These are phyloP conservation scores for Drosophila orosa DNA, from an alignment of 1,140 invertebrate species.

Conservation along the genomic window DNA sequence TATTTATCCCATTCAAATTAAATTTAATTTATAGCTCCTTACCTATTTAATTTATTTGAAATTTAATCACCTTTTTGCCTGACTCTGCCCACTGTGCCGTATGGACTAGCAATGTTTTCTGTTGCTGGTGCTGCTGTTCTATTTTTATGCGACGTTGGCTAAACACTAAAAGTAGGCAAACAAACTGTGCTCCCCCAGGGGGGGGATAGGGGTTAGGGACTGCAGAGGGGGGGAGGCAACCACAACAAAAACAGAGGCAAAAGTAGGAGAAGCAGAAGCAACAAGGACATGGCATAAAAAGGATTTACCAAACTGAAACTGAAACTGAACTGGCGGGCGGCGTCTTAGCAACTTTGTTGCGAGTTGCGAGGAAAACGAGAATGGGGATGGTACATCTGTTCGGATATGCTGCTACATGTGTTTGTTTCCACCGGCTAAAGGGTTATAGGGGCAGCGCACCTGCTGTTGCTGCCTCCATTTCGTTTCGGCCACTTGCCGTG, in stretches of 20 bases:
- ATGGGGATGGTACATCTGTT: conserved; percentile 25
- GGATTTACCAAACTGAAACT: conserved; percentile 54
- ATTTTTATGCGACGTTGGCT: conserved; percentile 78
- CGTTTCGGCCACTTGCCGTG: conserved; percentile 45
- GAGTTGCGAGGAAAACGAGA: not conserved
- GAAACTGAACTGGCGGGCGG: conserved; percentile 46
- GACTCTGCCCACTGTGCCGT: conserved; percentile 32
- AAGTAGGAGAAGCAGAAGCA: conserved; percentile 23
- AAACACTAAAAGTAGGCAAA: conserved; percentile 79
- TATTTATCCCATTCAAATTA: not conserved
- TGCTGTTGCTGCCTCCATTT: conserved; percentile 7
- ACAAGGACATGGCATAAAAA: conserved; percentile 55
- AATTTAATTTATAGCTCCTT: not conserved
- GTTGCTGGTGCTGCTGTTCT: conserved; percentile 51
- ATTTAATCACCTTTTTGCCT: not conserved
- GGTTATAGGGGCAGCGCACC: conserved; percentile 3
- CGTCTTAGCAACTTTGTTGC: conserved; percentile 59
- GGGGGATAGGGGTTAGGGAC: no score
- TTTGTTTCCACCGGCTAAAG: conserved; percentile 14
- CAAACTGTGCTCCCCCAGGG: conserved; percentile 40
- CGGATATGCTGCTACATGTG: conserved; percentile 43
- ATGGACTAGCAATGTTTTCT: conserved; percentile 34
- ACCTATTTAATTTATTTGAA: not conserved
- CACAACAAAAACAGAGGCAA: conserved; percentile 25
- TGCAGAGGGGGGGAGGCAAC: not conserved